phyloP scores from a whole-genome alignment of 2,113 vertebrate species.

The Alligator mississippiensis region DNA sequence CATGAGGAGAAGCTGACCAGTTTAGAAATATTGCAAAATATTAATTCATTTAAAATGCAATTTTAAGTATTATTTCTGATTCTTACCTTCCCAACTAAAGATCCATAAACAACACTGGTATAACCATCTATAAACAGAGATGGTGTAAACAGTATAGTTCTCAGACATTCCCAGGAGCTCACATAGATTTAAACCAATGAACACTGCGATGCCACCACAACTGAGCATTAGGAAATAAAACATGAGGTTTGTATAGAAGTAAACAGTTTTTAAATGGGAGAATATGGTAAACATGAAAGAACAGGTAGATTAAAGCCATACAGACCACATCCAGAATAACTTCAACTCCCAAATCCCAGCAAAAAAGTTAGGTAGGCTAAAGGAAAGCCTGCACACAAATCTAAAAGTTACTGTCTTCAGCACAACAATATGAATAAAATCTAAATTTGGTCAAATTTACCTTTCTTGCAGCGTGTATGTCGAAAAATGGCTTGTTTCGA shows the following conservation, averaged over 20 bases:
- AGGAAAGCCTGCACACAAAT: neutral
- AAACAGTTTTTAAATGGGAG: neutral
- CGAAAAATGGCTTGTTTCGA: slow-evolving; percentile 96
- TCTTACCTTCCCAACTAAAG: neutral
- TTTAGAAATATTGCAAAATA: neutral
- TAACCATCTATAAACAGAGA: neutral
- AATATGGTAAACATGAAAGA: neutral
- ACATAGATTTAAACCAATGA: neutral
- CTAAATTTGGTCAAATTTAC: slow-evolving; percentile 75
- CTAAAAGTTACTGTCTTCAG: neutral
- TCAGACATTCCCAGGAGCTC: neutral
- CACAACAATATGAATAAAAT: neutral
- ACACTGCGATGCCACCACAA: neutral
- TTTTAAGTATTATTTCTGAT: neutral
- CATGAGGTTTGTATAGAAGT: neutral
- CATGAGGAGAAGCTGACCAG: neutral
- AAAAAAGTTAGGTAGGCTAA: neutral
- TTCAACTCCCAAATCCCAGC: accelerated
- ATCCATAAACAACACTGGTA: neutral
- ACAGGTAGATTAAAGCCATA: neutral
- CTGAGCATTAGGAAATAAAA: neutral
- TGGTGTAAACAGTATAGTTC: neutral
- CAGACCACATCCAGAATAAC: neutral
- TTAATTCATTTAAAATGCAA: neutral
- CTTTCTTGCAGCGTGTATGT: slow-evolving; percentile 93